Evolutionary conservation across 2,888 invertebrate species (phyloP).

Genomic region (Plebejus anna): DNA sequence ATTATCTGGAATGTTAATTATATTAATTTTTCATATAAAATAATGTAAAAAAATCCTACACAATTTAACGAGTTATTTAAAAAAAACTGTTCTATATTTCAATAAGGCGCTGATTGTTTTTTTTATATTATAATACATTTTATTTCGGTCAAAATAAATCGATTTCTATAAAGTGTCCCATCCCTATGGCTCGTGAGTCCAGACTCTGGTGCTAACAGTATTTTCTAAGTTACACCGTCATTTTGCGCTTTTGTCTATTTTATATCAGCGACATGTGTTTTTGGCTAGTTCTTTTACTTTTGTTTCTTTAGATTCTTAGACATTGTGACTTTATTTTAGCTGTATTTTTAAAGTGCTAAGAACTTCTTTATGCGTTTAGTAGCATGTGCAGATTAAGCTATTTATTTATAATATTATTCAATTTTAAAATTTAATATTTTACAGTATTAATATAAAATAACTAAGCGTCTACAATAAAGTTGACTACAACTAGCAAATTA

Average conservation of each 20-base stretch:
- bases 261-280: conserved; percentile 31
- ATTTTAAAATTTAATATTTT: too few species aligned
- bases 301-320: conserved; percentile 10
- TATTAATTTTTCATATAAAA: too few species aligned
- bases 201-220: conserved; percentile 35
- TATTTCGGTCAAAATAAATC: background rate
- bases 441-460: too few species aligned
- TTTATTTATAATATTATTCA: too few species aligned
- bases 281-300: conserved; percentile 4
- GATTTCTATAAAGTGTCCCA: background rate
- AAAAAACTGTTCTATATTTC: too few species aligned
- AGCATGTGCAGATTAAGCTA: background rate
- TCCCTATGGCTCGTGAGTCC: conserved; percentile 29
- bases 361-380: background rate
- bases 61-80: too few species aligned
- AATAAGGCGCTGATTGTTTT: background rate
- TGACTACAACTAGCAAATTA: too few species aligned
- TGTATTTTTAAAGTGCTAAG: background rate
- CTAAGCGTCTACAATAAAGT: too few species aligned
- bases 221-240: conserved; percentile 32
- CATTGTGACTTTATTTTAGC: background rate
- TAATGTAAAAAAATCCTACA: too few species aligned
- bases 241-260: conserved; percentile 31
- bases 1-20: too few species aligned
- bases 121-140: background rate